These are phyloP conservation scores for Chaenocephalus aceratus DNA, from an alignment of 2,113 vertebrate species.

Conservation along the genomic window DNA sequence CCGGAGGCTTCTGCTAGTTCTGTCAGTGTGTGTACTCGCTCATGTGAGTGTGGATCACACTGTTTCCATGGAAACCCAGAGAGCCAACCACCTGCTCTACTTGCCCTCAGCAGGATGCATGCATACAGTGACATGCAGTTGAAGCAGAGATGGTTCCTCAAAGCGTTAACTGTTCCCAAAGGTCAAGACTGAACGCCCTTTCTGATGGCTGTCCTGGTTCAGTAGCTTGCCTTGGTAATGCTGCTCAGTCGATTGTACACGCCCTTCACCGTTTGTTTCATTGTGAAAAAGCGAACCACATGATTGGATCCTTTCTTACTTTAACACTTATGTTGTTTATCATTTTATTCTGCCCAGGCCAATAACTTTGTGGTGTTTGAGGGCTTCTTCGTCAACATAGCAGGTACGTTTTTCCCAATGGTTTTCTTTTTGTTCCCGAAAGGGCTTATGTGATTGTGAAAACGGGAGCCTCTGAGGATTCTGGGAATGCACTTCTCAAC, in stretches of 20 bases:
- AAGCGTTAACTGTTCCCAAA: background rate
- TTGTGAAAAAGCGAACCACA: background rate
- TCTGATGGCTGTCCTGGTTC: background rate
- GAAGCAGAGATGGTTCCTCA: background rate
- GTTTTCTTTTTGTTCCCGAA: background rate
- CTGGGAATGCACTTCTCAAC: background rate
- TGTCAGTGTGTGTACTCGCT: background rate
- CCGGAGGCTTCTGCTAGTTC: no score
- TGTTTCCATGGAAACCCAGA: no score
- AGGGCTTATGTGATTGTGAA: background rate
- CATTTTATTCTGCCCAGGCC: conserved; percentile 80
- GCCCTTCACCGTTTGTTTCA: background rate
- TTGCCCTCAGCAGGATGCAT: background rate
- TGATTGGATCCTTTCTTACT: background rate
- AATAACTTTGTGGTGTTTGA: conserved; percentile 96
- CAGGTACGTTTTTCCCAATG: conserved; percentile 77
- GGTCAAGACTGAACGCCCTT: background rate
- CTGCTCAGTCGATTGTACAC: no score
- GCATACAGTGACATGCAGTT: background rate
- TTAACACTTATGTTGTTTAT: background rate
- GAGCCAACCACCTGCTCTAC: background rate
- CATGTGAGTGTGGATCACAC: background rate
- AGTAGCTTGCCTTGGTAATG: background rate
- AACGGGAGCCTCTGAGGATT: no score
- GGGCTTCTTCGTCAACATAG: conserved; percentile 89